Base-by-base conservation (phyloP, 2,797 vertebrate genomes). In the Antrozous pallidus region DNA sequence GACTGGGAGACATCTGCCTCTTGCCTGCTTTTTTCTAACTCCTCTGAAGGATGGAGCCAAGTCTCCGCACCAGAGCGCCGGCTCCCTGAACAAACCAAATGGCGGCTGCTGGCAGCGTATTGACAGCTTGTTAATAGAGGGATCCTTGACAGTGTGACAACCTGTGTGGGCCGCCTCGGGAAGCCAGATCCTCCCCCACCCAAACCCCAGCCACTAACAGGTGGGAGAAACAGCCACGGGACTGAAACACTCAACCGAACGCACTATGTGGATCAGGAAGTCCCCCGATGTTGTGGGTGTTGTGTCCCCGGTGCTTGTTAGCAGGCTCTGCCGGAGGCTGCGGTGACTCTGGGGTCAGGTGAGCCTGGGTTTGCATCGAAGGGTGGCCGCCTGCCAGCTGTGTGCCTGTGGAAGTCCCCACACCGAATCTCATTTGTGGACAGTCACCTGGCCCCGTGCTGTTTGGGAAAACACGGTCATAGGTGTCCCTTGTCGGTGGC, bases 81-180 rank as follows among this genome's bases (percentile, higher is more conserved):
- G 70, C 97, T 98, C 98, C 97, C 96, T 91, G 98, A 97, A 96
- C 97, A 97, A 98, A 98, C 98, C 98, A 98, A 98, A 98, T 98
- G 98, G 98, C 63, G 96, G 97, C 97, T 98, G 98, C 98, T 98
- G 98, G 98, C 98, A 98, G 97, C 95, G 80, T 97, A 98, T 94
- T 98, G 98, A 98, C 98, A 98, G 98, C 98, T 98, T 98, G 98
- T 98, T 98, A 98, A 98, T 98, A 98, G 98, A 98, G 97, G 98
- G 97, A 98, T 98, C 97, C 97, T 98, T 98, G 98, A 98, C 98
- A 98, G 98, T 97, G 98, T 98, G 98, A 98, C 98, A 98, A 98
- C 97, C 97, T 97, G 98, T 97, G 98, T 98, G 98, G 98, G 98
- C 98, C 97, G 98, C 96, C 6, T 3, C 85, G 88, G 97, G 97